Base-by-base conservation (phyloP, 2,113 vertebrate species). In the Panurus biarmicus region DNA sequence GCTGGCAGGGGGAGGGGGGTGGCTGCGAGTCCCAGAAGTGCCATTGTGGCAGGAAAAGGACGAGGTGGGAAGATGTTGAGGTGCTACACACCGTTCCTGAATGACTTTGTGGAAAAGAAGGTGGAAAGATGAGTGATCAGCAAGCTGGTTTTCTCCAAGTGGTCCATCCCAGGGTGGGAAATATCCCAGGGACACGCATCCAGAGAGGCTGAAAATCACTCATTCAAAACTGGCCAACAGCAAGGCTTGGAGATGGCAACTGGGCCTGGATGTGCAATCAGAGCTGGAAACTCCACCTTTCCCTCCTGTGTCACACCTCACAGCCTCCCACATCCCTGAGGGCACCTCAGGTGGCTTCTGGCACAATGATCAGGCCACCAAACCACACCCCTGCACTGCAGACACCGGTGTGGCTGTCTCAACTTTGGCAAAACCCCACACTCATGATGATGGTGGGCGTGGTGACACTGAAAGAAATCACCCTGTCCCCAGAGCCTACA, bases 391-490 rank as follows among this genome's bases (percentile, higher is more conserved):
- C 29, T 47, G 44, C 33, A 9, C 50, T 17, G 17, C 3, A 3
- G 61, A 11, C 35, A 21, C n/a, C 1, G 28, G 6, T 10, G 36
- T 24, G 58, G 25, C 22, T 17, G 22, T 12, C 56, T 28, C 12
- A 48, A 0, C 3, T 6, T 25, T 2, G 0, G 22, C 20, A 56
- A 73, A 50, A 64, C 28, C 29, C 24, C 38, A 35, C 57, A 1
- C 8, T 42, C 38, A 10, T 51, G 74, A 38, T 10, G 16, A 9
- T 36, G 54, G 29, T 12, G 57, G 23, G 24, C 48, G 24, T 7
- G 38, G 44, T 56, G 89, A 36, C 80, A 45, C 26, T 23, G 35
- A 38, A 47, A 42, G 17, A 67, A 85, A 51, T 14, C 62, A 10
- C 40, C 26, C 28, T 44, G 21, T 50, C 47, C 56, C 17, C 28